Evolutionary conservation across 2,888 invertebrate genomes (phyloP).

Genomic region (Pristionchus japonicus): DNA sequence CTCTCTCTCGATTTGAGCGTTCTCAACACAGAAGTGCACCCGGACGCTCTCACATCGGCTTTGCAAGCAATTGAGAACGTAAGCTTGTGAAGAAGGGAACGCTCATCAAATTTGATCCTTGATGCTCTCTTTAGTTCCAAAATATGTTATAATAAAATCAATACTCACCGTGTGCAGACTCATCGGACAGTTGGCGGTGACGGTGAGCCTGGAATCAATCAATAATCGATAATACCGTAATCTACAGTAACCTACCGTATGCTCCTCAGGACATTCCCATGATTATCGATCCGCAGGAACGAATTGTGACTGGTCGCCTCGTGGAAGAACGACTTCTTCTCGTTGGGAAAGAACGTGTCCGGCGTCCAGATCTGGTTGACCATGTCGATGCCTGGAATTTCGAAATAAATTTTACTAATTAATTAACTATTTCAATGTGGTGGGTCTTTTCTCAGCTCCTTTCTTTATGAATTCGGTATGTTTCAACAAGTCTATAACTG

Average conservation of each 20-base stretch:
- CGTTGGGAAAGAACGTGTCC: conserved; percentile 75
- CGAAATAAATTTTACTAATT: too few species aligned
- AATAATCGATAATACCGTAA: neutral
- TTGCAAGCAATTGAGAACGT: too few species aligned
- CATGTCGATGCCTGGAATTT: conserved; percentile 74
- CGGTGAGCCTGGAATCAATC: conserved; percentile 63
- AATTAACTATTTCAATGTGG: too few species aligned
- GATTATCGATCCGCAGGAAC: conserved; percentile 73
- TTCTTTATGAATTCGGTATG: too few species aligned
- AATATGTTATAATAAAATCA: neutral
- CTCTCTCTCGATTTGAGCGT: neutral
- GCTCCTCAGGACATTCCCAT: conserved; percentile 73
- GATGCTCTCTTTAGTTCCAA: too few species aligned
- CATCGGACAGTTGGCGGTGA: conserved; percentile 75
- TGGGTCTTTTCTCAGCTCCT: too few species aligned
- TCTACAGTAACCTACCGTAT: conserved; percentile 61
- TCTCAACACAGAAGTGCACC: neutral
- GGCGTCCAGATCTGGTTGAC: conserved; percentile 74
- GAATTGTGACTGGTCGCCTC: conserved; percentile 75
- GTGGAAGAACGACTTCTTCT: conserved; percentile 75
- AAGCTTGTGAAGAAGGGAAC: too few species aligned
- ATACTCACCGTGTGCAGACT: conserved; percentile 67
- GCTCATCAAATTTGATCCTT: too few species aligned
- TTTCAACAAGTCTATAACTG: too few species aligned
- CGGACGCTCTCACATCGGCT: too few species aligned